A percentile compares a stretch with the other conserved stretches of the same genome.
phyloP scores from a whole-genome alignment of 2,797 vertebrate species.

The Ceryle rudis region DNA sequence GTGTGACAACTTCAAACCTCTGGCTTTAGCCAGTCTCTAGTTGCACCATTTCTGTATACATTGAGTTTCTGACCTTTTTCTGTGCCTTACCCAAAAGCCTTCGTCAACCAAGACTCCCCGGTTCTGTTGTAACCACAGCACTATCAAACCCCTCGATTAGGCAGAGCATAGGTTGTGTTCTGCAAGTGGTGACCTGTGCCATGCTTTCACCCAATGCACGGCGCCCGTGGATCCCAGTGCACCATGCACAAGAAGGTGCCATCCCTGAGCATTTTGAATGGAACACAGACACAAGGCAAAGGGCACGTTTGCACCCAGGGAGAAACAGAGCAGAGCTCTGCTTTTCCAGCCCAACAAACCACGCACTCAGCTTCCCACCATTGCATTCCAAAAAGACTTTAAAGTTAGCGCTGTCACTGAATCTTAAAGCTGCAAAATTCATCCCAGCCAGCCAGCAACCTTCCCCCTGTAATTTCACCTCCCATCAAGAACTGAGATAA shows the following conservation, averaged over 20 bases:
- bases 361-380: not conserved
- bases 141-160: rapidly evolving
- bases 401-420: not conserved
- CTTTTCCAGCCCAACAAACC: not conserved
- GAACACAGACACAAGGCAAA: not conserved
- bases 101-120: rapidly evolving
- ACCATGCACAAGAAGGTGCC: not conserved
- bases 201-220: rapidly evolving
- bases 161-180: not conserved
- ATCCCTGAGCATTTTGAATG: rapidly evolving
- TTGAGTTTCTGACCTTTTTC: not conserved
- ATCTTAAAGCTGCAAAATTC: not conserved
- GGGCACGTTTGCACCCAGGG: rapidly evolving
- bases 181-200: not conserved
- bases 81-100: not conserved
- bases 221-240: rapidly evolving
- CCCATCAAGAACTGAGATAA: not conserved
- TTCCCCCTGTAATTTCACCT: not conserved
- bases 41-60: rapidly evolving
- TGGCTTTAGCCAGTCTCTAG: not conserved
- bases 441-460: not conserved
- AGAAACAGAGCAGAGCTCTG: not conserved
- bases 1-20: not conserved
- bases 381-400: not conserved
- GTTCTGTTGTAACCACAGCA: rapidly evolving